Evolutionary conservation across 2,797 vertebrate species (phyloP).

Genomic region (Labroides dimidiatus): DNA sequence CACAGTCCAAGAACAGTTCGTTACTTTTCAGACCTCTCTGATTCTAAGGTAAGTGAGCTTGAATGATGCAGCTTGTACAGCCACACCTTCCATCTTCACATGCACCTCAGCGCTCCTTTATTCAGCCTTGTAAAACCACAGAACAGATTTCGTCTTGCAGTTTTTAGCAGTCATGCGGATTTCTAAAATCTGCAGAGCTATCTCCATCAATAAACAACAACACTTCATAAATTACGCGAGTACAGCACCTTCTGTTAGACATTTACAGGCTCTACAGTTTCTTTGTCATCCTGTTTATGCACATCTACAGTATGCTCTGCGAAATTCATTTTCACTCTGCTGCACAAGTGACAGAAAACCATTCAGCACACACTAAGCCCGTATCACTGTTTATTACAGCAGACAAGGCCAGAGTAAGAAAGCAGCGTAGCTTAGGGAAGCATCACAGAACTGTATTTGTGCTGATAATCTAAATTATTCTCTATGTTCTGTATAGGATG

Average conservation of each 20-base stretch:
- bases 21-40: constrained; percentile 24
- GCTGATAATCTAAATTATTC: constrained; percentile 73
- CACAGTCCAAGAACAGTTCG: constrained; percentile 23
- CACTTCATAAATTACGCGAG: constrained; percentile 61
- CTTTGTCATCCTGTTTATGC: constrained; percentile 68
- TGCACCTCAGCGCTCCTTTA: constrained; percentile 4
- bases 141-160: constrained; percentile 19
- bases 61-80: constrained; percentile 27
- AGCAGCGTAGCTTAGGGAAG: constrained; percentile 56
- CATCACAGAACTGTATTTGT: constrained; percentile 58
- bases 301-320: constrained; percentile 52
- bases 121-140: constrained; percentile 31
- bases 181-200: constrained; percentile 52
- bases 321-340: constrained; percentile 63
- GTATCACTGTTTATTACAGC: constrained; percentile 58
- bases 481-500: constrained; percentile 55
- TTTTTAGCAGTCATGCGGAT: constrained; percentile 36
- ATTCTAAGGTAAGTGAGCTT: constrained; percentile 29
- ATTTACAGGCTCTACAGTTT: constrained; percentile 60
- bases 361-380: constrained; percentile 61
- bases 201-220: constrained; percentile 46
- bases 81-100: constrained; percentile 6
- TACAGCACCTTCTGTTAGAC: constrained; percentile 57
- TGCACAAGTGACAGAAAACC: constrained; percentile 55
- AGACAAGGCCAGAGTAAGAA: constrained; percentile 66